Base-by-base conservation (phyloP, 2,113 vertebrate species). In the Protobothrops flavoviridis region DNA sequence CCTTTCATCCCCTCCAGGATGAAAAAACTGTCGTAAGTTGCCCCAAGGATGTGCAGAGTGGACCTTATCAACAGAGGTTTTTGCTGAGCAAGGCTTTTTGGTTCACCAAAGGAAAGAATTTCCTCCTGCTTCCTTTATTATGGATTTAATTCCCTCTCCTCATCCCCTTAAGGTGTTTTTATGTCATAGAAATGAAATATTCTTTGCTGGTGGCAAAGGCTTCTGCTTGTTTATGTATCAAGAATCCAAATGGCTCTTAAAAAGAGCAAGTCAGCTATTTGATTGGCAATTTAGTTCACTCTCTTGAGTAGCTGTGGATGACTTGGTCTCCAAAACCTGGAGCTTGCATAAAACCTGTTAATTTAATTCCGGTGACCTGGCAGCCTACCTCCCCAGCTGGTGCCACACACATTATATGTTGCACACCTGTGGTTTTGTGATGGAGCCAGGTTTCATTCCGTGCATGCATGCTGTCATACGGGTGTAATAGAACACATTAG, bases 51-150 rank as follows among this genome's bases (percentile, higher is more conserved):
- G 3, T 95, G 94, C 95, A 69, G n/a, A 93, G 92, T 91, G 94
- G 92, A 96, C 94, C 93, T 90, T 43, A 17, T 95, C 94, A 87
- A 92, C 92, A 89, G 93, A 93, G 88, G n/a, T 93, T 95, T 95
- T 96, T 96, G 94, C 96, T 95, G 96, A 96, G 94, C 93, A 91
- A 88, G 92, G 91, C 93, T 94, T 94, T 94, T 95, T 91, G 53
- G 93, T 26, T 0, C 61, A 52, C 93, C 64, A 21, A 94, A 94
- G 94, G 95, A 93, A 95, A 91, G 93, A 90, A 69, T 64, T 96
- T 55, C 87, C 85, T 81, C 48, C 64, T 93, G 2, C 24, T 50
- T 2, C 8, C 50, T 91, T 91, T 57, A 23, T 29, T 52, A 87
- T 88, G 24, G 17, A 86, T 90, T 91, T 48, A 17, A 45, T 87